Evolutionary conservation across 2,113 vertebrate species (phyloP), one percentile per base, ranked within the genome.

Genomic region (Salvator merianae): DNA sequence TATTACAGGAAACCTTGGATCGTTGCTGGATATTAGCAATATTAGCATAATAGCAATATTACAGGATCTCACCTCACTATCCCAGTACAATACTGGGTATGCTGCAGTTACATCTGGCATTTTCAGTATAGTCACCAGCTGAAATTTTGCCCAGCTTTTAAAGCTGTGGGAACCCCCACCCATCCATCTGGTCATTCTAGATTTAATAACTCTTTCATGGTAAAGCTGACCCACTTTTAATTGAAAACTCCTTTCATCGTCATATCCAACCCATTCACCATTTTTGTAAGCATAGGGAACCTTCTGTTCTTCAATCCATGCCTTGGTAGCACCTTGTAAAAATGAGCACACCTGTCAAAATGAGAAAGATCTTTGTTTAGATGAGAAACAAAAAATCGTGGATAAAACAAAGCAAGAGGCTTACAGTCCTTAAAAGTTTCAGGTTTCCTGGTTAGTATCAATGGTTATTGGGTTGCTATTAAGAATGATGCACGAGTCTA

Each of bases 231-330:
- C 30, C 47, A 96, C 95, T 92, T 96, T 96, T 69, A 74, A 36
- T 65, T 94, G 77, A 88, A 94, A 95, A 79, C 94, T 95, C 90
- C 88, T 95, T 68, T 92, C 80, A 71, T 96, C 91, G 83, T 96
- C 95, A 88, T 95, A 96, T 83, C 93, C 95, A 74, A 95, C 85
- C 92, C 94, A 95, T 16, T 94, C 74, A 79, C 28, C 8, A 70
- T 78, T 87, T 83, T 87, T 75, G 36, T 88, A 93, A 62, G 94
- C 94, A 71, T 96, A 96, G 65, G 95, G 96, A 40, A 96, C 94
- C 0, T 93, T 68, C 88, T 95, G 96, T 13, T 81, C 0, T 6
- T 70, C 2, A n/a, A 96, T 91, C 95, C 95, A 96, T 24, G 79
- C 92, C 88, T 93, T 84, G 65, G 89, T 95, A 69, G 90, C 94